Percentiles rank a stretch among this genome's conserved stretches.
phyloP scores from a whole-genome alignment of 35 echinoderm and acorn worm genomes.

The Eucidaris tribuloides region DNA sequence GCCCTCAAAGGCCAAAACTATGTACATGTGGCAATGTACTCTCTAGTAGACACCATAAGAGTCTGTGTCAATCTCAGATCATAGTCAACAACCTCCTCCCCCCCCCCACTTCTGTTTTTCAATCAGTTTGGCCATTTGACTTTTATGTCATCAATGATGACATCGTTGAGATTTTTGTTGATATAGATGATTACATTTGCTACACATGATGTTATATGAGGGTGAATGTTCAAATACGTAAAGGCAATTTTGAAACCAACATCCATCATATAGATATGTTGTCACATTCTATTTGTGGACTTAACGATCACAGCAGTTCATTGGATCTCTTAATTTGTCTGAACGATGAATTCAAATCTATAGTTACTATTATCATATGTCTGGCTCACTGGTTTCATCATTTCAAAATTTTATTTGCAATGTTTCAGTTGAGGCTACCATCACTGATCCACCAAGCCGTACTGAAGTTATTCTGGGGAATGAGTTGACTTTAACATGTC shows the following conservation, averaged over 20 bases:
- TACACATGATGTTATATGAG: too few relatives aligned
- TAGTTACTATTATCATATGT: neutral
- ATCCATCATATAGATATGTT: neutral
- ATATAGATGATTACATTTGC: too few relatives aligned
- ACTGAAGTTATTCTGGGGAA: constrained; percentile 70
- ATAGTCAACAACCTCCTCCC: too few relatives aligned
- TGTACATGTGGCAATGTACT: too few relatives aligned
- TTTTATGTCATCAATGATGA: too few relatives aligned
- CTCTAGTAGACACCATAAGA: too few relatives aligned
- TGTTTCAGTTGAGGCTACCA: constrained; percentile 56
- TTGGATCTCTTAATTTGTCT: neutral
- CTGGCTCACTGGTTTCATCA: neutral
- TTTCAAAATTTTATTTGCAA: neutral
- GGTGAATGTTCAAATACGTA: too few relatives aligned
- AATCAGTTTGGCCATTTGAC: too few relatives aligned
- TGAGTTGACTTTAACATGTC: constrained; percentile 67
- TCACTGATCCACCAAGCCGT: constrained; percentile 40
- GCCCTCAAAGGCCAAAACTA: too few relatives aligned
- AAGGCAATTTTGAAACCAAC: neutral
- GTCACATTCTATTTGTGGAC: neutral
- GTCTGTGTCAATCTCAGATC: too few relatives aligned
- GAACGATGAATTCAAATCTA: neutral
- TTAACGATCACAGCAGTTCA: neutral
- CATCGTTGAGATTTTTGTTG: too few relatives aligned
- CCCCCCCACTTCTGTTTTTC: too few relatives aligned